Conservation (phyloP, 2,113 vertebrate species). For the Neolamprologus modestus region DNA sequence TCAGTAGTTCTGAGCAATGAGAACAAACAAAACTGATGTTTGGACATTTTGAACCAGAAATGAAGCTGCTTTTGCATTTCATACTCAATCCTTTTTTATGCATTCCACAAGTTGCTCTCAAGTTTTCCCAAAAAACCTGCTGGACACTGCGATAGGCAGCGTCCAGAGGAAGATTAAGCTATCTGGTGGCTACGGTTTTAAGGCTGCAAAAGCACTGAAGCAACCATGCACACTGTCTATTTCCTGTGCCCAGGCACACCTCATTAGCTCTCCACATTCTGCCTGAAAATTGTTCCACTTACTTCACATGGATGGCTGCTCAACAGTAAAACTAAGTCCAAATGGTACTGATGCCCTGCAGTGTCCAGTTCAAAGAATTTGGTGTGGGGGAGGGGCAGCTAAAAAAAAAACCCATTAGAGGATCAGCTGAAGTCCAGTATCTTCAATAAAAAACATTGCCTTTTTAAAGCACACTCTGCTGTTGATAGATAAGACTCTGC, state of each 20-base stretch:
- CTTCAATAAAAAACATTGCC: not conserved
- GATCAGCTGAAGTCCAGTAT: not conserved
- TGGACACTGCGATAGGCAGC: not conserved
- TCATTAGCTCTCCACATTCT: slow-evolving; percentile 26
- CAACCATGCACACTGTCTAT: not conserved
- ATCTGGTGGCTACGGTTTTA: not conserved
- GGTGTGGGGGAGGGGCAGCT: not conserved
- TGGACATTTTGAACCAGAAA: not conserved
- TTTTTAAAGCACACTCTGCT: slow-evolving; percentile 5
- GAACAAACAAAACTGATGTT: not conserved
- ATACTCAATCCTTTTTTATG: not conserved
- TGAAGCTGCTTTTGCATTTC: not conserved
- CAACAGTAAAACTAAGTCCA: slow-evolving; percentile 11
- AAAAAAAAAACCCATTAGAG: not conserved
- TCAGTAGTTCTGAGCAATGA: not conserved
- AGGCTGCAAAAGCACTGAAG: not conserved
- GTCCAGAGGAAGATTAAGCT: not conserved
- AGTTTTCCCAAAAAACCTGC: not conserved
- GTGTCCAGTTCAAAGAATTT: slow-evolving; percentile 4
- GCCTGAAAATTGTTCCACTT: not conserved
- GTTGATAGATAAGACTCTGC: slow-evolving; percentile 37
- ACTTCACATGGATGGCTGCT: slow-evolving; percentile 7
- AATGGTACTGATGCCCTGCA: not conserved
- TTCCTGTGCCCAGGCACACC: slow-evolving; percentile 8
- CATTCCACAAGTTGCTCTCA: not conserved